Conservation (phyloP, 2,797 vertebrate genomes). For the Furcifer pardalis region DNA sequence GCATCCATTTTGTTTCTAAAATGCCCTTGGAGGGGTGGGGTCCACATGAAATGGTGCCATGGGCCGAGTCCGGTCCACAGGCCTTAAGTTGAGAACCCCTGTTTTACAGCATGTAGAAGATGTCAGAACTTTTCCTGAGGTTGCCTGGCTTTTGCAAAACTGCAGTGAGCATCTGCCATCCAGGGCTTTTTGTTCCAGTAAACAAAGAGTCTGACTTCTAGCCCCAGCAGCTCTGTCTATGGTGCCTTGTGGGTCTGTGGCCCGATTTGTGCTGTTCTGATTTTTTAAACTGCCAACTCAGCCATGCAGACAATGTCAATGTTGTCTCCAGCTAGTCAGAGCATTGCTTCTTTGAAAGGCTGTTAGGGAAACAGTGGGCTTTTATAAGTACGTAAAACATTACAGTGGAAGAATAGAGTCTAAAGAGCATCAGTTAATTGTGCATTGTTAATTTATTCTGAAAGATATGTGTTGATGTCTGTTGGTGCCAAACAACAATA, state of each 20-base stretch:
- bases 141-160: background rate
- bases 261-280: background rate
- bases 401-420: background rate
- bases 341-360: background rate
- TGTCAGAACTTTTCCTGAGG: background rate
- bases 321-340: background rate
- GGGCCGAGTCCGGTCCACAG: too few species aligned
- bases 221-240: background rate
- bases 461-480: background rate
- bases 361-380: background rate
- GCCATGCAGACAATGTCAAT: background rate
- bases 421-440: background rate
- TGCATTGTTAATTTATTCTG: background rate
- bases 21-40: too few species aligned
- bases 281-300: background rate
- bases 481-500: background rate
- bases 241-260: background rate
- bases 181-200: background rate
- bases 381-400: background rate
- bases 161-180: background rate
- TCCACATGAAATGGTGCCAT: too few species aligned
- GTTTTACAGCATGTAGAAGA: background rate
- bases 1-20: too few species aligned
- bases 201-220: constrained; percentile 8
- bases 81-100: too few species aligned